A percentile compares a stretch with the other conserved stretches of the same genome.
Conservation (phyloP, 2,888 invertebrate genomes). For the Crepidodera aurea region DNA sequence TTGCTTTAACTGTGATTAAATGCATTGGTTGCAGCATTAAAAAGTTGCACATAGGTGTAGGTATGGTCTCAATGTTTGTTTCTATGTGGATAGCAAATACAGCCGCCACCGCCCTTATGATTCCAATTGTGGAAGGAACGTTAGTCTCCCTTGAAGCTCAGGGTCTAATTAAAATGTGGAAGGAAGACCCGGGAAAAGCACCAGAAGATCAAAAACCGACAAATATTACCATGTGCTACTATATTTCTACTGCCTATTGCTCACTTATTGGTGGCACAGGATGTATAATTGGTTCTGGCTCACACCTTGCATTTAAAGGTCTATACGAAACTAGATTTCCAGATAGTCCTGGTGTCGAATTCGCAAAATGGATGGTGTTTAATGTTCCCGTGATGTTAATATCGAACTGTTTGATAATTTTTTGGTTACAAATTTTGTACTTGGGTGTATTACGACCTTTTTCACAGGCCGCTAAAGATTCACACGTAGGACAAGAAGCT, state of each 20-base stretch:
- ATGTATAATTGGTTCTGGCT: constrained; percentile 72
- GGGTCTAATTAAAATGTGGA: constrained; percentile 71
- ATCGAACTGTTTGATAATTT: constrained; percentile 77
- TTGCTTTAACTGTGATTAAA: constrained; percentile 82
- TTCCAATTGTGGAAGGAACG: constrained; percentile 88
- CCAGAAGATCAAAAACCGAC: constrained; percentile 65
- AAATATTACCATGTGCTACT: constrained; percentile 79
- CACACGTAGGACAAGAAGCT: constrained; percentile 59
- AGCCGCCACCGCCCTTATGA: constrained; percentile 93
- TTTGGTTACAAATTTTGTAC: constrained; percentile 80
- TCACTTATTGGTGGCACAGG: constrained; percentile 72
- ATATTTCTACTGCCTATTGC: constrained; percentile 80
- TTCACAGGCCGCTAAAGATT: constrained; percentile 52
- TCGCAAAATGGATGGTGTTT: constrained; percentile 87
- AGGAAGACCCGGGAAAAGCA: not conserved
- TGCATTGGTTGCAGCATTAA: constrained; percentile 59
- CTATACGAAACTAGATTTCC: constrained; percentile 65
- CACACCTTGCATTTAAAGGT: constrained; percentile 84
- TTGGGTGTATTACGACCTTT: constrained; percentile 73
- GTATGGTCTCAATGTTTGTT: constrained; percentile 88
- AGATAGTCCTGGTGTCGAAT: constrained; percentile 68
- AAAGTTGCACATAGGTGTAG: constrained; percentile 83
- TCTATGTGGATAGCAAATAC: constrained; percentile 98
- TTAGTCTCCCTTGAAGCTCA: constrained; percentile 81
- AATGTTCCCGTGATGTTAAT: constrained; percentile 84